Conservation (phyloP, 2,797 vertebrate genomes). For the Gallinago nigripennis region DNA sequence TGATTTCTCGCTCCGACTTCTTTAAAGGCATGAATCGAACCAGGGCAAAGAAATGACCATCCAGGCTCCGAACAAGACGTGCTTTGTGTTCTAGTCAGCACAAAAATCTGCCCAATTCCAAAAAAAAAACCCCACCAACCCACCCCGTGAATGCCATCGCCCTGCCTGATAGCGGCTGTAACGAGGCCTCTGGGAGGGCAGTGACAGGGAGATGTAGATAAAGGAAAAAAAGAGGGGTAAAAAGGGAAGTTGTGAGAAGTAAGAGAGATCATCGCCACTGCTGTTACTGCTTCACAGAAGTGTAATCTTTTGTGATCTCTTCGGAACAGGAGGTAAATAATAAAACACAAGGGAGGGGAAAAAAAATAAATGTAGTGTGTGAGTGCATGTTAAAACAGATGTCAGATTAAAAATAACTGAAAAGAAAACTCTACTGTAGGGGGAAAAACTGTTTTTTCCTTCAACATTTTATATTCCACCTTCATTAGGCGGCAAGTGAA, state of each 20-base stretch:
- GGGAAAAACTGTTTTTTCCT: conserved; percentile 21
- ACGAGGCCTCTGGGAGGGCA: conserved; percentile 7
- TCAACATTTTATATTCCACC: conserved; percentile 46
- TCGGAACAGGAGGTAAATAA: conserved; percentile 67
- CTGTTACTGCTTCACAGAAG: conserved; percentile 35
- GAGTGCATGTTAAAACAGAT: conserved; percentile 61
- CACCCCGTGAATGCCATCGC: background rate
- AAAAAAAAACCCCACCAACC: background rate
- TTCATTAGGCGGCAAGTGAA: conserved; percentile 21
- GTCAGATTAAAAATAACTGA: conserved; percentile 69
- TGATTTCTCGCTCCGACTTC: background rate
- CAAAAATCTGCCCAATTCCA: background rate
- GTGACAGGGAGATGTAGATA: background rate
- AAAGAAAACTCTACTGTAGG: conserved; percentile 52
- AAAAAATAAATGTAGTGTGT: conserved; percentile 35
- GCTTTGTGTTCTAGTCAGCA: conserved; percentile 19
- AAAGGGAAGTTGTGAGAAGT: conserved; percentile 25
- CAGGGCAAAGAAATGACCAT: background rate
- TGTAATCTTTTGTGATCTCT: conserved; percentile 64
- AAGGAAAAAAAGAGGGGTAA: background rate
- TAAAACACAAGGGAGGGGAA: conserved; percentile 58
- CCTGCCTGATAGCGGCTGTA: background rate
- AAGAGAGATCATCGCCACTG: background rate
- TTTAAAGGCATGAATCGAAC: background rate
- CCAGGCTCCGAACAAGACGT: background rate